Conservation (phyloP, 2,797 vertebrate genomes). For the Pantherophis vulpinus region DNA sequence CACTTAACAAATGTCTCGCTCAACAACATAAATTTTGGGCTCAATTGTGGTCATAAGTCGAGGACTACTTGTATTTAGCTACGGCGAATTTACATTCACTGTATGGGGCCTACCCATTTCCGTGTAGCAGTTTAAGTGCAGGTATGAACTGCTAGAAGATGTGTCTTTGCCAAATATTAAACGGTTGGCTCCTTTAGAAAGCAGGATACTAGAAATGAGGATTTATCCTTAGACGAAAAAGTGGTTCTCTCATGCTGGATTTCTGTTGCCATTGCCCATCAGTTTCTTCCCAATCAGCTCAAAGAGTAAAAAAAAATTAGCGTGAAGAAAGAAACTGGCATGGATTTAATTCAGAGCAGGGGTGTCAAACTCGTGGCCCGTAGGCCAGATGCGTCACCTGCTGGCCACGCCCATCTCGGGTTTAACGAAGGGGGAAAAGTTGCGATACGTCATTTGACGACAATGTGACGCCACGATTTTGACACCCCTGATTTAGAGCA, state of each 20-base stretch:
- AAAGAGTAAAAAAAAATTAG: neutral
- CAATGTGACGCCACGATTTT: no score
- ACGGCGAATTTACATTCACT: neutral
- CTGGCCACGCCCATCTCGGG: no score
- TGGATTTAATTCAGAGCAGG: neutral
- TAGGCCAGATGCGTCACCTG: no score
- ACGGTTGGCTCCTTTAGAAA: neutral
- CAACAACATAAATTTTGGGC: neutral
- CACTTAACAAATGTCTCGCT: neutral
- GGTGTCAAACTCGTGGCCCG: no score
- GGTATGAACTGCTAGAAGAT: neutral
- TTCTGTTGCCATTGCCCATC: neutral
- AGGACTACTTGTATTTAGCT: neutral
- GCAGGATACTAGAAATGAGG: neutral
- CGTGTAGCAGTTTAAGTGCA: no score
- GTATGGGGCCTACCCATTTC: neutral
- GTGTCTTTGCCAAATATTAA: neutral
- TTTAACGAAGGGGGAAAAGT: no score
- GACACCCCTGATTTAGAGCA: neutral
- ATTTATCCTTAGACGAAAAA: neutral
- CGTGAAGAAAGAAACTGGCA: neutral
- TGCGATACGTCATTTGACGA: no score
- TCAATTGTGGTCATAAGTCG: neutral
- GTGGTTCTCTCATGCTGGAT: neutral
- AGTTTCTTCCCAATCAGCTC: neutral